These are phyloP conservation scores for Oreotrochilus melanogaster DNA, from an alignment of 2,113 vertebrate species.

Conservation along the genomic window DNA sequence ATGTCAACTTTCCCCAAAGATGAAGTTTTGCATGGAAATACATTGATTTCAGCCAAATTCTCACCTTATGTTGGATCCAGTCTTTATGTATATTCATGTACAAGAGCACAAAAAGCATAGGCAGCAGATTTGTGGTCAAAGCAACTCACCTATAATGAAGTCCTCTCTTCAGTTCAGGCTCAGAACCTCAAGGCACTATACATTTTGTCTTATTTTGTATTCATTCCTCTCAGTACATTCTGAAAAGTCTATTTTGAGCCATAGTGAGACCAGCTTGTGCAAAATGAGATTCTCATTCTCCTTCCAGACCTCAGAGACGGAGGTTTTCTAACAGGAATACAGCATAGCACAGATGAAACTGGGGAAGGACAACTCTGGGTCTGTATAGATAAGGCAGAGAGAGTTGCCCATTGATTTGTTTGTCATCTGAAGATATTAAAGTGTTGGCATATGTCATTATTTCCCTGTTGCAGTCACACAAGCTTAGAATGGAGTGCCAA, in stretches of 20 bases:
- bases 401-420: background rate
- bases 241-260: background rate
- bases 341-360: background rate
- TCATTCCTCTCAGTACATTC: background rate
- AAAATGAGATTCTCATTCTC: slow-evolving; percentile 8
- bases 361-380: background rate
- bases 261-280: background rate
- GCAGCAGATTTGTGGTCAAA: background rate
- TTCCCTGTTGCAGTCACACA: background rate
- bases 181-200: background rate
- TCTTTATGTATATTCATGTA: background rate
- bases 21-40: background rate
- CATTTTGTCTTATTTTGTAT: background rate
- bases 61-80: background rate
- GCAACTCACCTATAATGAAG: background rate
- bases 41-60: background rate
- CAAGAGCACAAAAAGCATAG: background rate
- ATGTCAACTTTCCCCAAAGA: background rate
- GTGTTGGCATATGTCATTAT: background rate
- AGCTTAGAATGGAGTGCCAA: background rate
- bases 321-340: background rate
- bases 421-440: background rate
- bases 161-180: background rate
- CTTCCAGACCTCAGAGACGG: background rate
- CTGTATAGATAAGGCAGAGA: background rate